phyloP scores from a whole-genome alignment of 2,113 vertebrate species.

The Tautogolabrus adspersus region DNA sequence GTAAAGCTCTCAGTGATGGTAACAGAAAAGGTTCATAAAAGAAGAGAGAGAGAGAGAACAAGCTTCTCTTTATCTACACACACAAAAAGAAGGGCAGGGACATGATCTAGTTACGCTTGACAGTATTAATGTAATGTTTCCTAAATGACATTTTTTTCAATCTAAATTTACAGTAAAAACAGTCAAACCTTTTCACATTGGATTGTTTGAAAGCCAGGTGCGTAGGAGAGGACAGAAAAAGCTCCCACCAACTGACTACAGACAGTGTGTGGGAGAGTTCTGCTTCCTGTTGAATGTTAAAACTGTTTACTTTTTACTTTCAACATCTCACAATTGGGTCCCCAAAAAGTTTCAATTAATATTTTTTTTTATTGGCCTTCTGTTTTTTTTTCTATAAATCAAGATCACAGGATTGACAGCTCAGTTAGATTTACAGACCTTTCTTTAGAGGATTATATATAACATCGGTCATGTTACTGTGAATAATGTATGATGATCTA shows the following conservation, averaged over 20 bases:
- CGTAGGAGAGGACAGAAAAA: slow-evolving; percentile 75
- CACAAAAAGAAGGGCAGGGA: neutral
- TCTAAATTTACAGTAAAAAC: slow-evolving; percentile 32
- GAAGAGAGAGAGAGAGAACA: neutral
- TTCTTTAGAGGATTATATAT: too few relatives aligned
- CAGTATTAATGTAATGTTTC: neutral
- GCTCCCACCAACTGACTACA: slow-evolving; percentile 67
- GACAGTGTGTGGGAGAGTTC: slow-evolving; percentile 72
- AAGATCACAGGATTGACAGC: neutral
- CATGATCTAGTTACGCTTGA: neutral
- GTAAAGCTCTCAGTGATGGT: neutral
- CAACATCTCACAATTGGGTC: slow-evolving; percentile 14
- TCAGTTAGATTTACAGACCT: too few relatives aligned
- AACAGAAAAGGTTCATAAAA: neutral
- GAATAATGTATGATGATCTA: too few relatives aligned
- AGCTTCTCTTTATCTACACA: neutral
- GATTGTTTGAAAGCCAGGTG: slow-evolving; percentile 61
- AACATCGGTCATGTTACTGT: too few relatives aligned
- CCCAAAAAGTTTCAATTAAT: slow-evolving; percentile 6
- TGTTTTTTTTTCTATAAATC: neutral
- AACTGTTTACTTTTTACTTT: slow-evolving; percentile 40
- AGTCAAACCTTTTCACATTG: slow-evolving; percentile 61
- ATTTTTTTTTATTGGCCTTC: neutral
- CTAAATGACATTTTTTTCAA: neutral
- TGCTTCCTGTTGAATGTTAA: slow-evolving; percentile 59